A percentile compares a stretch with the other conserved stretches of the same genome.
These are phyloP conservation scores for Chelidonichthys spinosus DNA, from an alignment of 2,797 vertebrate species.

Conservation along the genomic window DNA sequence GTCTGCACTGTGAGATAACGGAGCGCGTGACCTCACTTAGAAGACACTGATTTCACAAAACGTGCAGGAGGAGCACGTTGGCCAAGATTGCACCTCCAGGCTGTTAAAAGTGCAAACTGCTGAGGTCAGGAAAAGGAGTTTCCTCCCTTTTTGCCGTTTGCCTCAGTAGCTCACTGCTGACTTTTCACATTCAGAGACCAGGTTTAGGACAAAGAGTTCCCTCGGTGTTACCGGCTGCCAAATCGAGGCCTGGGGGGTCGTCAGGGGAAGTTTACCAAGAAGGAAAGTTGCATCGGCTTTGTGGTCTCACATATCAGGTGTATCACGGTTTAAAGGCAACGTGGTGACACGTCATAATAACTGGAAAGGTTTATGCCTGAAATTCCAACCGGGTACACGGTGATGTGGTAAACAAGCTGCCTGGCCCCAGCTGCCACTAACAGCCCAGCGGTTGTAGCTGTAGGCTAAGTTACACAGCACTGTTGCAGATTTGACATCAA, in stretches of 20 bases:
- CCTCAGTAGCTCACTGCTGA: slow-evolving; percentile 60
- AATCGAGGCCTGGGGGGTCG: neutral
- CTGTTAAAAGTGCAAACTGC: slow-evolving; percentile 55
- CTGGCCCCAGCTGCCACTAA: slow-evolving; percentile 27
- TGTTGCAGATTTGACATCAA: neutral
- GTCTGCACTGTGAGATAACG: slow-evolving; percentile 14
- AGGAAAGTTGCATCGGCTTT: neutral
- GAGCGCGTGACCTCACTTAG: slow-evolving; percentile 6
- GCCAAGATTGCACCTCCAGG: slow-evolving; percentile 42
- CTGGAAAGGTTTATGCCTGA: neutral
- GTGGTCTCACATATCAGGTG: neutral
- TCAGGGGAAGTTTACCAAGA: neutral
- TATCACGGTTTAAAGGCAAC: neutral
- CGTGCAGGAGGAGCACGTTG: slow-evolving; percentile 17
- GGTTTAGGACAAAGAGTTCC: slow-evolving; percentile 33
- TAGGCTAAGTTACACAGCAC: slow-evolving; percentile 15
- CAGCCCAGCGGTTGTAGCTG: slow-evolving; percentile 4
- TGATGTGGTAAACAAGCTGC: slow-evolving; percentile 42
- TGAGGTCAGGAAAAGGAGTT: slow-evolving; percentile 72
- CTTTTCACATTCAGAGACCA: slow-evolving; percentile 46
- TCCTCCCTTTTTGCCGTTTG: slow-evolving; percentile 51
- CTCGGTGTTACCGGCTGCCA: neutral
- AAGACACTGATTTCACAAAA: slow-evolving; percentile 50
- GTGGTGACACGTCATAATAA: slow-evolving; percentile 4
- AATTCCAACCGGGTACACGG: neutral